Conservation (phyloP, 2,888 invertebrate species). For the Melipona beecheii region DNA sequence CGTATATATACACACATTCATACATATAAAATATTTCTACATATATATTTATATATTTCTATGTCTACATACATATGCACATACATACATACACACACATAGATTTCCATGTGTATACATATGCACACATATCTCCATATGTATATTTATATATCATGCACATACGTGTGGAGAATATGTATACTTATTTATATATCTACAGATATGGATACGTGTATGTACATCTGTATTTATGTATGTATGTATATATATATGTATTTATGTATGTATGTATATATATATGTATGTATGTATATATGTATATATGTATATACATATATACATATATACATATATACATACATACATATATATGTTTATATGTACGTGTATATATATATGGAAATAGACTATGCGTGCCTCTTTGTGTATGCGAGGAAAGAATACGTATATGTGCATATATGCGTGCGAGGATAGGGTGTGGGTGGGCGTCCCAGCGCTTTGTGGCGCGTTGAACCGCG, state of each 20-base stretch:
- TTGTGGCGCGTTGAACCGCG: constrained; percentile 84
- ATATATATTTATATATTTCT: background rate
- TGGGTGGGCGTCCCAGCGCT: constrained; percentile 82
- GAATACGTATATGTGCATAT: constrained; percentile 50
- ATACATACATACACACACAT: background rate
- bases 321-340: background rate
- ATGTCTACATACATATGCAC: background rate
- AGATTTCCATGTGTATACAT: background rate
- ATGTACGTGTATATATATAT: too few relatives aligned
- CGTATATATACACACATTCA: background rate
- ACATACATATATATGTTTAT: background rate
- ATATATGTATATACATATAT: background rate
- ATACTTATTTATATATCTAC: background rate
- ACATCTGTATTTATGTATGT: constrained; percentile 20
- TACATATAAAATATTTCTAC: background rate
- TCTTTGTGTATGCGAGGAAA: background rate
- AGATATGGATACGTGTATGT: background rate
- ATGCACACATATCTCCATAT: background rate
- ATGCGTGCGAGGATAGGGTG: constrained; percentile 76
- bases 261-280: constrained; percentile 21
- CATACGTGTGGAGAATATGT: background rate
- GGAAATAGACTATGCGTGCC: background rate
- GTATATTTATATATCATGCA: too few relatives aligned
- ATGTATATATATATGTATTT: constrained; percentile 18
- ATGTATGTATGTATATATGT: constrained; percentile 42